Evolutionary conservation across 1,140 invertebrate species (phyloP).

Genomic region (honey bee (Apis mellifera)): DNA sequence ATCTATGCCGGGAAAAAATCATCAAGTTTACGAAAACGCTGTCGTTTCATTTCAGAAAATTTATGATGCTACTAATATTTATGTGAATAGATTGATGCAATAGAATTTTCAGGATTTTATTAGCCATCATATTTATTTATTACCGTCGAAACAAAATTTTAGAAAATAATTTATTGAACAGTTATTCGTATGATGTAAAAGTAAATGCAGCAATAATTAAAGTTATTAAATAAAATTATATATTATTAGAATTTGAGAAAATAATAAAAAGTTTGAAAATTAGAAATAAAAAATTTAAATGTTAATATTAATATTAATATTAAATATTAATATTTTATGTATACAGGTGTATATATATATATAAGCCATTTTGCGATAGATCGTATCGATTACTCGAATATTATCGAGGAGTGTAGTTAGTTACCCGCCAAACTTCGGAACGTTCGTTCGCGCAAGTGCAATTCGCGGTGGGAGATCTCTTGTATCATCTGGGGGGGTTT

Average conservation of each 20-base stretch:
- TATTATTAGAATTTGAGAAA: not conserved
- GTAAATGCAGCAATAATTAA: not conserved
- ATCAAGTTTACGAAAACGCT: not conserved
- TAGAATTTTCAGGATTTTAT: conserved; percentile 13
- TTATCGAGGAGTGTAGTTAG: not conserved
- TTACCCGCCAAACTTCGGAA: not conserved
- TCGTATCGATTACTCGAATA: not conserved
- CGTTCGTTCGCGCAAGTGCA: conserved; percentile 22
- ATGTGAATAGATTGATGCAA: conserved; percentile 3
- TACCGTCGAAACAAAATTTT: too few relatives aligned
- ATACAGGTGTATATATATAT: too few relatives aligned
- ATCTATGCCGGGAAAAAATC: not conserved
- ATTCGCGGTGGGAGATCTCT: conserved; percentile 27
- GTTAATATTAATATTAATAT: too few relatives aligned
- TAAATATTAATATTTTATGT: not conserved
- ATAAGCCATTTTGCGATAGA: not conserved
- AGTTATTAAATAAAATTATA: not conserved
- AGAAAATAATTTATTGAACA: not conserved
- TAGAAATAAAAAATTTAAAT: not conserved
- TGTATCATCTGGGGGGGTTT: not conserved
- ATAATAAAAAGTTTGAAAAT: not conserved
- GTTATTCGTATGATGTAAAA: not conserved
- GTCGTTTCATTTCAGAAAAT: not conserved
- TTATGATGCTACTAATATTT: not conserved
- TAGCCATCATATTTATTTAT: not conserved